Percentiles rank a stretch among this genome's conserved stretches.
These are phyloP conservation scores for Eristalinus sepulchralis DNA, from an alignment of 2,888 invertebrate genomes.

Conservation along the genomic window DNA sequence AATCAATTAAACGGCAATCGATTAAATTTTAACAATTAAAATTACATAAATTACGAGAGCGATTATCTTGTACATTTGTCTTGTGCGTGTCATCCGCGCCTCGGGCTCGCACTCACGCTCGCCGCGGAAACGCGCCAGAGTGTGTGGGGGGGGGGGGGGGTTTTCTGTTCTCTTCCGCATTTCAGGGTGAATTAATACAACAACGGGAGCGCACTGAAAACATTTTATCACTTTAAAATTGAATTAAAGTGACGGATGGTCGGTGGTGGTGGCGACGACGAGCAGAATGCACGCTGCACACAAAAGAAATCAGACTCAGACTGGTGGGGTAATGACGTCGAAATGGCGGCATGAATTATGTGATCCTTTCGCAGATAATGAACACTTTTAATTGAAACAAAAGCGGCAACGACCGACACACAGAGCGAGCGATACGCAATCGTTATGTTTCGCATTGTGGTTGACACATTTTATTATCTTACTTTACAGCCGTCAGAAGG, in stretches of 20 bases:
- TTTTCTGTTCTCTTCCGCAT: conserved; percentile 10
- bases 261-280: not conserved
- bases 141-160: conserved; percentile 23
- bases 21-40: conserved; percentile 71
- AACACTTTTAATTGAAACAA: conserved; percentile 70
- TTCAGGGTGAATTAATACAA: conserved; percentile 46
- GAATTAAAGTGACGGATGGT: conserved; percentile 68
- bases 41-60: conserved; percentile 70
- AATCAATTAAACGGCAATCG: conserved; percentile 70
- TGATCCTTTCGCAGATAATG: conserved; percentile 63
- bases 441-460: conserved; percentile 40
- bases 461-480: conserved; percentile 29
- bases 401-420: conserved; percentile 27
- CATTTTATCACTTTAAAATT: conserved; percentile 69
- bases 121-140: conserved; percentile 31
- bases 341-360: conserved; percentile 62
- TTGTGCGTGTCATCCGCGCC: conserved; percentile 52
- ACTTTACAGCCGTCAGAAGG: conserved; percentile 15
- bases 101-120: conserved; percentile 26
- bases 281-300: not conserved
- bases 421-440: conserved; percentile 41
- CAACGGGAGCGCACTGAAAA: conserved; percentile 46
- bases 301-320: conserved; percentile 1
- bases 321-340: conserved; percentile 44
- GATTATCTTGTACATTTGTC: conserved; percentile 71